These are phyloP conservation scores for Drosophila diplacantha DNA, from an alignment of 2,888 invertebrate species.

Conservation along the genomic window DNA sequence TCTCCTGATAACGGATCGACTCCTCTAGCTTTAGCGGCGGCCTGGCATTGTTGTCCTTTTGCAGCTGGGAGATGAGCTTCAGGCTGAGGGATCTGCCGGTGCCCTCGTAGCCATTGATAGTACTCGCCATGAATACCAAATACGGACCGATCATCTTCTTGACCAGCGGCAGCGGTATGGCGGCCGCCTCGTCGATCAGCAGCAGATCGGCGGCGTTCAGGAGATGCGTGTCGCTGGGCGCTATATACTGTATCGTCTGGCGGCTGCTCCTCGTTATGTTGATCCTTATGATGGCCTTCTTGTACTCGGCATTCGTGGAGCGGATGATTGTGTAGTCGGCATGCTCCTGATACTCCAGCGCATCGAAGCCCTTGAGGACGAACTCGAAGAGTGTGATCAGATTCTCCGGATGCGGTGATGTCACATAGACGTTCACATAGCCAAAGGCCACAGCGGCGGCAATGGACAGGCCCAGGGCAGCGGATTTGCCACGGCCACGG, in stretches of 20 bases:
- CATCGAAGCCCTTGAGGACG: conserved; percentile 95
- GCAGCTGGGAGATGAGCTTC: conserved; percentile 94
- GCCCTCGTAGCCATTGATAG: conserved; percentile 98
- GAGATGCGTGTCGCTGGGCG: conserved; percentile 92
- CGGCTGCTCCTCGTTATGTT: conserved; percentile 93
- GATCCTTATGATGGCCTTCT: conserved; percentile 95
- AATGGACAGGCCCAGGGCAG: conserved; percentile 95
- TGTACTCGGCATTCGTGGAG: conserved; percentile 96
- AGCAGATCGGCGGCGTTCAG: conserved; percentile 95
- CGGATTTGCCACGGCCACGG: conserved; percentile 98
- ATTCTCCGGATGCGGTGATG: conserved; percentile 98
- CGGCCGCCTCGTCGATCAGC: conserved; percentile 99
- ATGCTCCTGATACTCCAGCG: conserved; percentile 95
- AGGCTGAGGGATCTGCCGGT: conserved; percentile 97
- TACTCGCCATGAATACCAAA: conserved; percentile 96
- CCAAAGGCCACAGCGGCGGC: conserved; percentile 90
- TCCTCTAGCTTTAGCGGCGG: conserved; percentile 86
- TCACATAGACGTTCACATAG: conserved; percentile 94
- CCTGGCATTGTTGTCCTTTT: conserved; percentile 81
- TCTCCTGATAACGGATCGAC: conserved; percentile 93
- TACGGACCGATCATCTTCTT: conserved; percentile 93
- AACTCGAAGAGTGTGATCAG: conserved; percentile 98
- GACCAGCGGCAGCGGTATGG: conserved; percentile 96
- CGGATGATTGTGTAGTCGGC: conserved; percentile 95
- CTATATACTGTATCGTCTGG: conserved; percentile 98